Conservation (phyloP, 2,113 vertebrate species). For the Sinocyclocheilus maitianheensis region DNA sequence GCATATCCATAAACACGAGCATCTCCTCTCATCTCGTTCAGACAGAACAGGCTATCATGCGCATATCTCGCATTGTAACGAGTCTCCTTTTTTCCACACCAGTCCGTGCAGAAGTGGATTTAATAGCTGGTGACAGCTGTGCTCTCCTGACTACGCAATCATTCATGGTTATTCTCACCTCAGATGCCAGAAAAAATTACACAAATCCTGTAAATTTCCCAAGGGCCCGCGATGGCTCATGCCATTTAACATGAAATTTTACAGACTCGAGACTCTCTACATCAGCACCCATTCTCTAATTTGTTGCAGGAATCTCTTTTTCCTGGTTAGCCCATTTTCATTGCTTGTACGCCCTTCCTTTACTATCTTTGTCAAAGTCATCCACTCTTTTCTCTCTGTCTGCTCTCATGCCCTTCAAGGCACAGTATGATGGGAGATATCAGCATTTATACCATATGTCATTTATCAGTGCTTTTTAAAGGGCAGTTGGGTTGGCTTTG, state of each 20-base stretch:
- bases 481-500: background rate
- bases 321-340: background rate
- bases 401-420: background rate
- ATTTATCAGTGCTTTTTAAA: slow-evolving; percentile 35
- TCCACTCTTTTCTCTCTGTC: background rate
- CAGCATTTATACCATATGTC: slow-evolving; percentile 27
- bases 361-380: background rate
- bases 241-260: slow-evolving; percentile 35
- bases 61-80: slow-evolving; percentile 7
- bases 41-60: slow-evolving; percentile 31
- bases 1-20: slow-evolving; percentile 22
- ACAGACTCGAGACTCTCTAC: slow-evolving; percentile 12
- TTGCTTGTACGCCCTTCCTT: background rate
- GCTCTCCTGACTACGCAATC: slow-evolving; percentile 35
- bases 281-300: background rate
- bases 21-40: slow-evolving; percentile 3
- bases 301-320: background rate
- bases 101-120: slow-evolving; percentile 31
- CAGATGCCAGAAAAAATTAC: slow-evolving; percentile 44
- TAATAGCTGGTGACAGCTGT: slow-evolving; percentile 31
- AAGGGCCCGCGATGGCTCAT: background rate
- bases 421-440: slow-evolving; percentile 13
- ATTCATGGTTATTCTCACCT: slow-evolving; percentile 31
- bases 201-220: slow-evolving; percentile 30
- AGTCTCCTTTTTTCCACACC: background rate